phyloP scores from a whole-genome alignment of 1,140 invertebrate species.

The Ericerus pela region DNA sequence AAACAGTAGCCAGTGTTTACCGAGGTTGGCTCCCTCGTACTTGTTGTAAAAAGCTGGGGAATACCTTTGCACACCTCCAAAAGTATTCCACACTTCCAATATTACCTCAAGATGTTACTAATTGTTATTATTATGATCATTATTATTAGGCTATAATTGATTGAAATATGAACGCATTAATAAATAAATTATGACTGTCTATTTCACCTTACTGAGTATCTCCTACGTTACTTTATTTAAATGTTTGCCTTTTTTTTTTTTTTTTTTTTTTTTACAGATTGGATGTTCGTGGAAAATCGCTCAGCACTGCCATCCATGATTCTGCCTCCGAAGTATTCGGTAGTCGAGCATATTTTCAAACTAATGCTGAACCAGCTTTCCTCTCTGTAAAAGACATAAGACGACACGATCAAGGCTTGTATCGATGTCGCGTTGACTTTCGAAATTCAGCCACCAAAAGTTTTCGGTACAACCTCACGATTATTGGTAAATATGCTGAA shows the following conservation, averaged over 20 bases:
- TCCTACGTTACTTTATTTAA: neutral
- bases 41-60: too few relatives aligned
- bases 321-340: slow-evolving; percentile 50
- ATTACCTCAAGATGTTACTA: too few relatives aligned
- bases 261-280: slow-evolving; percentile 45
- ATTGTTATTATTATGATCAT: too few relatives aligned
- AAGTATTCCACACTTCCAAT: too few relatives aligned
- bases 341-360: slow-evolving; percentile 44
- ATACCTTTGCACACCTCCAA: too few relatives aligned
- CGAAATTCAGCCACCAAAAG: slow-evolving; percentile 70
- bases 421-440: slow-evolving; percentile 77
- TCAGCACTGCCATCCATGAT: slow-evolving; percentile 50
- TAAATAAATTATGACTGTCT: too few relatives aligned
- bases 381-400: slow-evolving; percentile 62
- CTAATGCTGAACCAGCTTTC: slow-evolving; percentile 44
- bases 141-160: too few relatives aligned
- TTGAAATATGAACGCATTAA: too few relatives aligned
- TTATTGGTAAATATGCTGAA: slow-evolving; percentile 76
- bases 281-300: slow-evolving; percentile 52
- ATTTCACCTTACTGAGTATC: too few relatives aligned
- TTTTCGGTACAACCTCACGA: slow-evolving; percentile 71
- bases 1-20: too few relatives aligned
- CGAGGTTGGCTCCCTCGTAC: too few relatives aligned
- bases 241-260: neutral
- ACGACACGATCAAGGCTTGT: slow-evolving; percentile 68